Percentiles rank a stretch among this genome's conserved stretches.
These are phyloP conservation scores for Mycalesis mineus DNA, from an alignment of 2,888 invertebrate genomes.

Conservation along the genomic window DNA sequence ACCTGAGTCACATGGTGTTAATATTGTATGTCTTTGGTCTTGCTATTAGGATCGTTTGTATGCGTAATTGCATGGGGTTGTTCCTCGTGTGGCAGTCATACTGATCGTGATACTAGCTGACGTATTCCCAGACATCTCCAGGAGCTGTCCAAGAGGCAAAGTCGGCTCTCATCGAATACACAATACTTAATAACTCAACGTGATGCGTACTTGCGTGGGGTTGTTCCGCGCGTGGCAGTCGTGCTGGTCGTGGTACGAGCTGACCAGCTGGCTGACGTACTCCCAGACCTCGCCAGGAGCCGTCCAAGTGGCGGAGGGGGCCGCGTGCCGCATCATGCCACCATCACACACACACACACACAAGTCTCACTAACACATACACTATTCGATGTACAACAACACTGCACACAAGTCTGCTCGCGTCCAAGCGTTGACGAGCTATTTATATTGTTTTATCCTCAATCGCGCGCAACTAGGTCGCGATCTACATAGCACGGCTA, in stretches of 20 bases:
- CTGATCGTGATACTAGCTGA: too few species aligned
- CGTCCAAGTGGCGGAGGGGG: conserved; percentile 68
- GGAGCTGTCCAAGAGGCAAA: too few species aligned
- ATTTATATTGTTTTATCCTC: conserved; percentile 78
- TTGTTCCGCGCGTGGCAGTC: conserved; percentile 58
- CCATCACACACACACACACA: conserved; percentile 49
- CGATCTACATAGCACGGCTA: conserved; percentile 64
- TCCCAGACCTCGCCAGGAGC: conserved; percentile 82
- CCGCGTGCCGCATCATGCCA: conserved; percentile 75
- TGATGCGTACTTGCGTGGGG: conserved; percentile 17
- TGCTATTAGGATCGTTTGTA: too few species aligned
- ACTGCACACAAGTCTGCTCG: conserved; percentile 37
- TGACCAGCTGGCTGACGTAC: conserved; percentile 81
- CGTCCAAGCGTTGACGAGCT: conserved; percentile 69
- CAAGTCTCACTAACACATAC: conserved; percentile 41
- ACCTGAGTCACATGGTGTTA: conserved; percentile 50
- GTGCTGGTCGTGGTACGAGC: conserved; percentile 78
- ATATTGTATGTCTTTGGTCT: conserved; percentile 42
- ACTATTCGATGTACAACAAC: conserved; percentile 18
- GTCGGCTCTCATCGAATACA: too few species aligned
- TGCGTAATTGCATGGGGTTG: too few species aligned
- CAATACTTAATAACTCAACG: too few species aligned
- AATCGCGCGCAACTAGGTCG: conserved; percentile 75
- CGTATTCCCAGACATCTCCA: too few species aligned
- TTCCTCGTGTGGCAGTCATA: too few species aligned